A percentile compares a stretch with the other conserved stretches of the same genome.
phyloP scores from a whole-genome alignment of 2,113 vertebrate species.

The Cromileptes altivelis region DNA sequence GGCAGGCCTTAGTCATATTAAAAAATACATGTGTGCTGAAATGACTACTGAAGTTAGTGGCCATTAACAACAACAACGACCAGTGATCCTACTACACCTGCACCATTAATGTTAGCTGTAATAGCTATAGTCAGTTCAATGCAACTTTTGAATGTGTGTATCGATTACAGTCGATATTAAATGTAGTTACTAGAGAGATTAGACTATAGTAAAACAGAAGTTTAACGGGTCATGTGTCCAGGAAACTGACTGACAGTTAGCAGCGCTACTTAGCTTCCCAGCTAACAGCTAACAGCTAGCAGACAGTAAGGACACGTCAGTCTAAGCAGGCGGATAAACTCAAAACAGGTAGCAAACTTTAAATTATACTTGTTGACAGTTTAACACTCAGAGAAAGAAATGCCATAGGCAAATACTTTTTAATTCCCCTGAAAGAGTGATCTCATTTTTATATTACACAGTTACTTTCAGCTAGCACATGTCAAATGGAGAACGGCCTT shows the following conservation, averaged over 20 bases:
- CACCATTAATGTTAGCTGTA: background rate
- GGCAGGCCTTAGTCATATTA: too few species aligned
- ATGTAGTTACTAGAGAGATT: accelerated
- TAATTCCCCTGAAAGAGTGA: accelerated
- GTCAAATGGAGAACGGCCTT: slow-evolving; percentile 50
- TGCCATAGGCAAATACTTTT: accelerated
- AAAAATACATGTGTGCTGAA: too few species aligned
- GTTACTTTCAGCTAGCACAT: slow-evolving; percentile 27
- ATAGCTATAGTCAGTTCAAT: background rate
- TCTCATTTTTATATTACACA: accelerated
- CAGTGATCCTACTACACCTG: accelerated
- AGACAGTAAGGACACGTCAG: slow-evolving; percentile 82
- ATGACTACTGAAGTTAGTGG: background rate
- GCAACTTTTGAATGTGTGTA: too few species aligned
- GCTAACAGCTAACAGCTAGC: slow-evolving; percentile 50
- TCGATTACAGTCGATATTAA: too few species aligned
- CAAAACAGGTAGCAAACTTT: too few species aligned
- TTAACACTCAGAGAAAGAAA: too few species aligned
- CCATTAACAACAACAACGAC: background rate
- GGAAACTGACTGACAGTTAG: background rate
- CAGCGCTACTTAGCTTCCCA: slow-evolving; percentile 28
- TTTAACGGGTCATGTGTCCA: background rate
- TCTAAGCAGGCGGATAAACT: slow-evolving; percentile 39
- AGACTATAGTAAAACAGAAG: accelerated
- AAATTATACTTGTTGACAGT: accelerated